Evolutionary conservation across 2,888 invertebrate genomes (phyloP).

Genomic region (Anticlea derivata): DNA sequence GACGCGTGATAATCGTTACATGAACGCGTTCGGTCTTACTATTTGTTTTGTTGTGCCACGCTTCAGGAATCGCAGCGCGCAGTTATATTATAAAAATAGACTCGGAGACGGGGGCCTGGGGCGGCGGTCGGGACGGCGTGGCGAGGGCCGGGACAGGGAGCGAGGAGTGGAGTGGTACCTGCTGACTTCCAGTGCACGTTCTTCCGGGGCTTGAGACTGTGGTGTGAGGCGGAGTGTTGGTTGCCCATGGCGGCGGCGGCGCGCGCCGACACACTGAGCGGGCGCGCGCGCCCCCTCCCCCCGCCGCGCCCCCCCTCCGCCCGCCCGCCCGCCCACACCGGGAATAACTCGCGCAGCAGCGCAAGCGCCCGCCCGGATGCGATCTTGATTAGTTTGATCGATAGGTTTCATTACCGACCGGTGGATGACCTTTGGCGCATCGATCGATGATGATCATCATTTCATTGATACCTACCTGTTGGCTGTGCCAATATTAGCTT

Average conservation of each 20-base stretch:
- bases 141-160: conserved; percentile 14
- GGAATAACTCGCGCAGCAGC: conserved; percentile 66
- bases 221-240: conserved; percentile 77
- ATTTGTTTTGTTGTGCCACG: conserved; percentile 83
- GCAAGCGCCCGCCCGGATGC: conserved; percentile 41
- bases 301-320: conserved; percentile 47
- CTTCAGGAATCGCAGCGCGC: conserved; percentile 72
- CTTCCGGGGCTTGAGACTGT: conserved; percentile 85
- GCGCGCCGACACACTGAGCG: conserved; percentile 78
- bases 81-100: conserved; percentile 78
- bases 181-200: conserved; percentile 94
- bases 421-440: conserved; percentile 38
- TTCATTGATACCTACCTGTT: conserved; percentile 10
- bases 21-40: conserved; percentile 74
- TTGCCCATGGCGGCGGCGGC: conserved; percentile 83
- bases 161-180: conserved; percentile 81
- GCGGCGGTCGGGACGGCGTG: background rate
- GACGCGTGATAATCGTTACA: conserved; percentile 77
- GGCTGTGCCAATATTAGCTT: conserved; percentile 13
- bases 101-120: conserved; percentile 53
- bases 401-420: conserved; percentile 47
- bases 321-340: conserved; percentile 44
- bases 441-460: conserved; percentile 15
- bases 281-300: conserved; percentile 51
- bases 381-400: conserved; percentile 70